Conservation (phyloP, 2,113 vertebrate genomes). For the Trogon surrucura region DNA sequence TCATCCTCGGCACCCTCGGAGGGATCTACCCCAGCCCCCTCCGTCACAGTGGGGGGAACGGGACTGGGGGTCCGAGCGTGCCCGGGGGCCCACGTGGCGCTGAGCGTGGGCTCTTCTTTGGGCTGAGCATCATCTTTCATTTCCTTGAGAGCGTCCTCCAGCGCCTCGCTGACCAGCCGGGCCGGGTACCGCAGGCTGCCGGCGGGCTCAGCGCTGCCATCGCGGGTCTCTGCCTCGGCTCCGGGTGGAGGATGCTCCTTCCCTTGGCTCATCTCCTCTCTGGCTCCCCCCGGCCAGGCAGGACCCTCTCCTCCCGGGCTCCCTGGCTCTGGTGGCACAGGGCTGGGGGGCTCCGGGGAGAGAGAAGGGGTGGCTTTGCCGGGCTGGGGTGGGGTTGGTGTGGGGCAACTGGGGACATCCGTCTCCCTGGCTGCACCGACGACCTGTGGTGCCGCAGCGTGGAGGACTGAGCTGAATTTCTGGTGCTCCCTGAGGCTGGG, state of each 20-base stretch:
- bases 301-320: not conserved
- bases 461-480: not conserved
- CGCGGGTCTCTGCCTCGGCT: accelerated
- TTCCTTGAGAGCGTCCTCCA: constrained; percentile 1
- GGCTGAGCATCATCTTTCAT: not conserved
- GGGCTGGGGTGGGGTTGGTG: accelerated
- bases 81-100: accelerated
- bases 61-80: not conserved
- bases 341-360: not conserved
- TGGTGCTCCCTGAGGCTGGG: not conserved
- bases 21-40: not conserved
- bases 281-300: not conserved
- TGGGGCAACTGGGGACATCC: accelerated
- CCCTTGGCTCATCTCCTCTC: accelerated
- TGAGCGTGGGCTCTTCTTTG: not conserved
- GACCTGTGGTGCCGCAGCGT: accelerated
- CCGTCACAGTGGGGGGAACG: not conserved
- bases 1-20: not conserved
- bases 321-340: accelerated
- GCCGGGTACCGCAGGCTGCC: not conserved
- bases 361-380: not conserved
- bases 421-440: accelerated
- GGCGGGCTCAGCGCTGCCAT: accelerated
- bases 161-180: constrained; percentile 5
- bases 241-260: accelerated